These are phyloP conservation scores for Aurelia coerulea DNA, from an alignment of 30 jellyfish, hydroid and myxozoan genomes.

Conservation along the genomic window DNA sequence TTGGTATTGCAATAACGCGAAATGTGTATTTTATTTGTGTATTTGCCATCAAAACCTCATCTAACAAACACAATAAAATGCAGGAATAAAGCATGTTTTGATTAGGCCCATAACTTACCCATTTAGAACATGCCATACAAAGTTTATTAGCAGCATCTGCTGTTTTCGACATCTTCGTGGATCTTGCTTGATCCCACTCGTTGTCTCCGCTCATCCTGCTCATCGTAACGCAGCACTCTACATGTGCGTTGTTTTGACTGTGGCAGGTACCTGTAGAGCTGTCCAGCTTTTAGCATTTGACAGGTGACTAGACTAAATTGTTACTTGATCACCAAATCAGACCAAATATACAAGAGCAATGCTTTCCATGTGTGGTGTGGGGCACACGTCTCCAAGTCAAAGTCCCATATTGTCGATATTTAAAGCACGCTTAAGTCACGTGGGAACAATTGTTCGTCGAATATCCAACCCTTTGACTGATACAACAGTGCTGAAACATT, in stretches of 20 bases:
- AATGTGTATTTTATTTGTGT: no score
- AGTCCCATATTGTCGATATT: constrained; percentile 17
- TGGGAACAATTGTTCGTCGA: constrained; percentile 59
- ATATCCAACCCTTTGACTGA: not conserved
- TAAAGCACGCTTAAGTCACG: constrained; percentile 77
- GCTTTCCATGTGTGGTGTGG: no score
- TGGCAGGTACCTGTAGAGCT: constrained; percentile 62
- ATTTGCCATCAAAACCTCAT: no score
- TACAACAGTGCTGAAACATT: constrained; percentile 6
- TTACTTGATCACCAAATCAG: constrained; percentile 1
- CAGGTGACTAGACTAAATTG: constrained; percentile 49
- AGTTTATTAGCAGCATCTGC: constrained; percentile 28
- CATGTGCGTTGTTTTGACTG: constrained; percentile 64
- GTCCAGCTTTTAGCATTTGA: constrained; percentile 55
- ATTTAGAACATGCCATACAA: constrained; percentile 78
- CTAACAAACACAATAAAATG: no score
- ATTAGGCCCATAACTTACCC: constrained; percentile 60
- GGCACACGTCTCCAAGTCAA: not conserved
- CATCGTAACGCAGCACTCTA: constrained; percentile 8
- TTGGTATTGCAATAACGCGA: no score
- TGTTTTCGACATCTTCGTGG: not conserved
- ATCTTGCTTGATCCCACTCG: not conserved
- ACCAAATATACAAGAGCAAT: no score
- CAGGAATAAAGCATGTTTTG: not conserved
- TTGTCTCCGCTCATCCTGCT: not conserved